phyloP scores from a whole-genome alignment of 2,113 vertebrate genomes.

The Glaucidium brasilianum region DNA sequence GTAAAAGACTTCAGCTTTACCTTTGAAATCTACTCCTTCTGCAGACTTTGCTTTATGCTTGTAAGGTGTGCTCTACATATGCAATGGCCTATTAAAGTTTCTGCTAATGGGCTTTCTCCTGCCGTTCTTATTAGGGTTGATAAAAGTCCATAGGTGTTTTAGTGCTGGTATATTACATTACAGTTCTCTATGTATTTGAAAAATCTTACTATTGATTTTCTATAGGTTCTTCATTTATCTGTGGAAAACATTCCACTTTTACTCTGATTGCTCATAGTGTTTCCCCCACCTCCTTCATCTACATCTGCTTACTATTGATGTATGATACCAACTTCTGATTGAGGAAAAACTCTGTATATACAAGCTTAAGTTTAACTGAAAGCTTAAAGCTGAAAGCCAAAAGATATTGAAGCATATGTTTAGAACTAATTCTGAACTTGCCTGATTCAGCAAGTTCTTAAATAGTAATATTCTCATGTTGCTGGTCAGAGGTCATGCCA shows the following conservation, averaged over 20 bases:
- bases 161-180: not conserved
- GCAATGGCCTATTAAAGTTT: not conserved
- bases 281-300: not conserved
- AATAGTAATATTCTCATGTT: not conserved
- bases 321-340: not conserved
- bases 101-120: not conserved
- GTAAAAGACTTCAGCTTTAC: not conserved
- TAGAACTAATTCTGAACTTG: not conserved
- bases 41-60: not conserved
- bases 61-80: not conserved
- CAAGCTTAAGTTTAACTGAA: not conserved
- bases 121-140: not conserved
- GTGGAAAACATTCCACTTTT: not conserved
- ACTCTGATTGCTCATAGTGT: not conserved
- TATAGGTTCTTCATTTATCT: not conserved
- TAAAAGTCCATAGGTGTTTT: not conserved
- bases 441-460: not conserved
- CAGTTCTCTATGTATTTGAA: not conserved
- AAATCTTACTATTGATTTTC: not conserved
- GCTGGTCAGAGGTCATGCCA: not conserved
- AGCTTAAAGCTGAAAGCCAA: not conserved
- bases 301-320: not conserved
- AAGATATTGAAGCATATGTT: not conserved
- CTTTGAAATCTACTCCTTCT: not conserved
- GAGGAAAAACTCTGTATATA: not conserved